Evolutionary conservation across 2,888 invertebrate genomes (phyloP).

Genomic region (Caenorhabditis macrosperma): DNA sequence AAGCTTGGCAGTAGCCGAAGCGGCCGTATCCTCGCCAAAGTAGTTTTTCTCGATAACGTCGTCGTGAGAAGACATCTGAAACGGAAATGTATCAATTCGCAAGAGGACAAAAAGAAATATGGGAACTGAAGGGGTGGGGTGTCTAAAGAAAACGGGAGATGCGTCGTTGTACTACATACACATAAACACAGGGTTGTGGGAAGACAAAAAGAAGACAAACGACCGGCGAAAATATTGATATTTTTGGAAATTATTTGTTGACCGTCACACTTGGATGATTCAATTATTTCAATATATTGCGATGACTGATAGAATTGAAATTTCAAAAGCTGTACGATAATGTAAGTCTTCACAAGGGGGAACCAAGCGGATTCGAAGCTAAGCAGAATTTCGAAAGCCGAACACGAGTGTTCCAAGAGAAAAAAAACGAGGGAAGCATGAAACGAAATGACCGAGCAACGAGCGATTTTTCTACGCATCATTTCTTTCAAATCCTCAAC

Average conservation of each 20-base stretch:
- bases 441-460: neutral
- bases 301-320: too few species aligned
- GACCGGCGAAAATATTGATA: slow-evolving; percentile 34
- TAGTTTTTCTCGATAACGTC: slow-evolving; percentile 63
- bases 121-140: neutral
- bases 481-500: slow-evolving; percentile 6
- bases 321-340: too few species aligned
- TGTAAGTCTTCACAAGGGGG: too few species aligned
- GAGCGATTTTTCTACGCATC: slow-evolving; percentile 6
- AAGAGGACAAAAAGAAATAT: slow-evolving; percentile 4
- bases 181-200: slow-evolving; percentile 37
- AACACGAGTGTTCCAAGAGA: neutral
- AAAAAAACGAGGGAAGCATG: neutral
- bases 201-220: slow-evolving; percentile 17
- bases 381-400: neutral
- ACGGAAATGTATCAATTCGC: slow-evolving; percentile 9
- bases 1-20: slow-evolving; percentile 36
- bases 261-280: neutral
- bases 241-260: slow-evolving; percentile 4
- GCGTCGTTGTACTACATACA: slow-evolving; percentile 20
- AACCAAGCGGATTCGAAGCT: neutral
- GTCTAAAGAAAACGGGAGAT: slow-evolving; percentile 37
- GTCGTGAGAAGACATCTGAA: slow-evolving; percentile 63
- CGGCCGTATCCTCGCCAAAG: slow-evolving; percentile 15
- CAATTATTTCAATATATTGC: neutral